phyloP scores from a whole-genome alignment of 2,888 invertebrate species.

The Drosophila diplacantha region DNA sequence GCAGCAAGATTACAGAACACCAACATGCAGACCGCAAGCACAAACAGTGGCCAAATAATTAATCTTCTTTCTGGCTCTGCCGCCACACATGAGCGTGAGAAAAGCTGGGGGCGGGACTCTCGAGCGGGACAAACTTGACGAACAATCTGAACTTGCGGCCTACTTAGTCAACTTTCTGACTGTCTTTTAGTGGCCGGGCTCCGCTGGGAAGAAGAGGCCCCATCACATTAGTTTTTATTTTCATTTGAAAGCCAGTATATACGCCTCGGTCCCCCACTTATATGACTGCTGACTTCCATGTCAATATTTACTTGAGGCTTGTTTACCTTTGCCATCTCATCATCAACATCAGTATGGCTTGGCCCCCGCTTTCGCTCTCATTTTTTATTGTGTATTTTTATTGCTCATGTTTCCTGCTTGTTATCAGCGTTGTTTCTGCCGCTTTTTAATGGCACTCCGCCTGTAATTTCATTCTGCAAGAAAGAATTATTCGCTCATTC shows the following conservation, averaged over 20 bases:
- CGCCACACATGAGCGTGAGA: constrained; percentile 25
- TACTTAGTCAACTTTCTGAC: constrained; percentile 33
- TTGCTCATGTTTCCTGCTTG: constrained; percentile 41
- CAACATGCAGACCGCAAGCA: constrained; percentile 6
- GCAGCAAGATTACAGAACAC: background rate
- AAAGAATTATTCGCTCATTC: constrained; percentile 12
- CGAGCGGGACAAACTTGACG: constrained; percentile 7
- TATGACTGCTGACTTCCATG: constrained; percentile 38
- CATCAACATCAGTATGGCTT: constrained; percentile 35
- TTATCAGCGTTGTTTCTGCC: constrained; percentile 59
- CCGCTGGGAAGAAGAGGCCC: background rate
- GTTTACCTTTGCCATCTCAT: constrained; percentile 58
- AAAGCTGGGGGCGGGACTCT: background rate
- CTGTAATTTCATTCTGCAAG: constrained; percentile 59
- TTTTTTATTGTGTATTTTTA: constrained; percentile 37
- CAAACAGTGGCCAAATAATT: constrained; percentile 46
- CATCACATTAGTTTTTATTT: constrained; percentile 22
- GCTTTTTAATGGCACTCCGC: constrained; percentile 61
- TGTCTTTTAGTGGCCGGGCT: constrained; percentile 24
- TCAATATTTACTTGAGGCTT: constrained; percentile 59
- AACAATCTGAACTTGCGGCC: constrained; percentile 32
- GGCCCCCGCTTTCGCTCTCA: background rate
- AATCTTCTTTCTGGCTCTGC: constrained; percentile 50
- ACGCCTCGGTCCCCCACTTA: constrained; percentile 7
- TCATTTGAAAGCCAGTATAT: constrained; percentile 11